Conservation (phyloP, 2,888 invertebrate genomes). For the Apamea anceps region DNA sequence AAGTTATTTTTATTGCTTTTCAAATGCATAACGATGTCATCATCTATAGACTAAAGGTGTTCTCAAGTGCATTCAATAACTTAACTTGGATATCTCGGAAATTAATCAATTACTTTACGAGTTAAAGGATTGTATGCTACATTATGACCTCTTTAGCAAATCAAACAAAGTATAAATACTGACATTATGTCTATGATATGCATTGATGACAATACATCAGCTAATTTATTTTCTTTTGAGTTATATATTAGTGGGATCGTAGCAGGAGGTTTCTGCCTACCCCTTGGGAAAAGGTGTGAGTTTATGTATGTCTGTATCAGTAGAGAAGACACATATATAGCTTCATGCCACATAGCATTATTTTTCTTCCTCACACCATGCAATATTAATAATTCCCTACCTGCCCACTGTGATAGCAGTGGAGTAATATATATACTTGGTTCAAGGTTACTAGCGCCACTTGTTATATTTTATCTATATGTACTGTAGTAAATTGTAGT, state of each 20-base stretch:
- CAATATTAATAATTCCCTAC: background rate
- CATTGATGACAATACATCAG: background rate
- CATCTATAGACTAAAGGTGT: conserved; percentile 28
- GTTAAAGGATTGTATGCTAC: background rate
- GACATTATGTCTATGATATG: background rate
- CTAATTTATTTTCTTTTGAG: background rate
- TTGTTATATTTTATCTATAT: background rate
- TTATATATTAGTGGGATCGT: background rate
- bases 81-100: conserved; percentile 4
- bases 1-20: conserved; percentile 57
- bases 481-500: no score
- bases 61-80: conserved; percentile 13
- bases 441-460: background rate
- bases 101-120: conserved; percentile 36
- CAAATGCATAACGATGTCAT: conserved; percentile 42
- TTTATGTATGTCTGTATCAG: background rate
- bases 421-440: background rate
- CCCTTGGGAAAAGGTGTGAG: background rate
- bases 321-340: background rate
- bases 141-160: conserved; percentile 26
- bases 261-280: background rate
- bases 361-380: background rate
- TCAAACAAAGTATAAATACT: background rate
- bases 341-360: background rate
- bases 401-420: background rate